A percentile compares a stretch with the other conserved stretches of the same genome.
These are phyloP conservation scores for Anadara kagoshimensis DNA, from an alignment of 1,140 invertebrate species.

Conservation along the genomic window DNA sequence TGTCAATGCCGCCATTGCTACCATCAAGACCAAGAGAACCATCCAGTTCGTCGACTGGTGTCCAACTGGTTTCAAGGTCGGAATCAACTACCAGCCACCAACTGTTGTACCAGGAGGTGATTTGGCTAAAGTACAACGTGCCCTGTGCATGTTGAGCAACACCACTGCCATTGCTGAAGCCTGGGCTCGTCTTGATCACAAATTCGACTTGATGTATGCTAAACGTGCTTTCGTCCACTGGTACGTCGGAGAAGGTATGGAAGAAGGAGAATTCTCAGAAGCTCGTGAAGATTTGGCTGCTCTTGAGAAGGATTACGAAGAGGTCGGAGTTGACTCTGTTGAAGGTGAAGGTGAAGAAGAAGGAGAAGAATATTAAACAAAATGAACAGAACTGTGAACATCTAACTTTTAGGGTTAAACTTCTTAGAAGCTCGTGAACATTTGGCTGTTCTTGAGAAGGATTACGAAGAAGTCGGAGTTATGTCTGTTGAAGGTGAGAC, in stretches of 20 bases:
- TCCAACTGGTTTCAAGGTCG: slow-evolving; percentile 81
- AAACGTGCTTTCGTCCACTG: slow-evolving; percentile 4
- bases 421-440: no score
- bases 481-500: no score
- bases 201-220: slow-evolving; percentile 5
- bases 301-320: slow-evolving; percentile 78
- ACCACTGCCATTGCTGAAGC: not conserved
- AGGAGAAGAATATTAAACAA: slow-evolving; percentile 32
- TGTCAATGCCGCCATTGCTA: slow-evolving; percentile 87
- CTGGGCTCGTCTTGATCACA: slow-evolving; percentile 5
- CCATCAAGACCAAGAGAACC: slow-evolving; percentile 86
- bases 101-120: slow-evolving; percentile 80
- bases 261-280: slow-evolving; percentile 85
- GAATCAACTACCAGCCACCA: slow-evolving; percentile 69
- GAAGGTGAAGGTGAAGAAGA: slow-evolving; percentile 78
- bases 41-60: slow-evolving; percentile 90
- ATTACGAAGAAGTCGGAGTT: no score
- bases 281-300: slow-evolving; percentile 86
- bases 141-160: slow-evolving; percentile 63
- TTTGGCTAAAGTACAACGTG: slow-evolving; percentile 75
- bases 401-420: no score
- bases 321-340: slow-evolving; percentile 80
- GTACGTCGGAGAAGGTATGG: slow-evolving; percentile 78
- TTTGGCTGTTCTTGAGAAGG: no score
- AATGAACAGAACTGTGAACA: no score